These are phyloP conservation scores for Chironomus riparius DNA, from an alignment of 2,888 invertebrate genomes.

Conservation along the genomic window DNA sequence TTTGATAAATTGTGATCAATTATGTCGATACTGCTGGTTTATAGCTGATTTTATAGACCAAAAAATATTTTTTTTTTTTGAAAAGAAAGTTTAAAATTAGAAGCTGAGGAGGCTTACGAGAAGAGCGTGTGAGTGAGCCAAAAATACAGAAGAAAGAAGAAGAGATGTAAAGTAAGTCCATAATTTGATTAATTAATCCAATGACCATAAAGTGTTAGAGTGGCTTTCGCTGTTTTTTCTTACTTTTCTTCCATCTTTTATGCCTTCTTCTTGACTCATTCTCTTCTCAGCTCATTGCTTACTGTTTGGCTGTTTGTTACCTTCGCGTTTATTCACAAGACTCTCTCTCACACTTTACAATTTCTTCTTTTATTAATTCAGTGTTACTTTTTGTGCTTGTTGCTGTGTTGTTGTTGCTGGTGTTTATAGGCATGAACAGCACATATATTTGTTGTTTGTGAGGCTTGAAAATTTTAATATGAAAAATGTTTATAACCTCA, in stretches of 20 bases:
- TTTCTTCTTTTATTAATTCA: neutral
- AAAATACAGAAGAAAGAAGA: neutral
- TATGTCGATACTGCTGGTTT: no score
- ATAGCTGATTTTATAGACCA: no score
- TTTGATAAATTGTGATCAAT: no score
- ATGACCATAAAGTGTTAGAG: constrained; percentile 24
- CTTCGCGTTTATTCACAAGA: neutral
- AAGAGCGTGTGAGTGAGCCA: neutral
- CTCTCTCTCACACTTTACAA: neutral
- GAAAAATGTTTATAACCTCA: constrained; percentile 24
- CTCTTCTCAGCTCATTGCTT: neutral
- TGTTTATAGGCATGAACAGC: neutral
- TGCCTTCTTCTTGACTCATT: neutral
- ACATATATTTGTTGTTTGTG: neutral
- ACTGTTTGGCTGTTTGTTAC: neutral
- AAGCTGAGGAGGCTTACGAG: neutral
- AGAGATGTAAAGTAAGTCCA: neutral
- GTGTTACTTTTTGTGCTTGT: neutral
- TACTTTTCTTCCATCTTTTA: neutral
- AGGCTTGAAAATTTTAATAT: constrained; percentile 16
- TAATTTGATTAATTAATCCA: constrained; percentile 26
- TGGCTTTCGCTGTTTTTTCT: constrained; percentile 17
- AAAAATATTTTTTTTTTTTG: no score
- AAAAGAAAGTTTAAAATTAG: no score
- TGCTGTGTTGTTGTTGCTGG: neutral